Base-by-base conservation (phyloP, 2,888 invertebrate species). In the Fabriciana adippe region DNA sequence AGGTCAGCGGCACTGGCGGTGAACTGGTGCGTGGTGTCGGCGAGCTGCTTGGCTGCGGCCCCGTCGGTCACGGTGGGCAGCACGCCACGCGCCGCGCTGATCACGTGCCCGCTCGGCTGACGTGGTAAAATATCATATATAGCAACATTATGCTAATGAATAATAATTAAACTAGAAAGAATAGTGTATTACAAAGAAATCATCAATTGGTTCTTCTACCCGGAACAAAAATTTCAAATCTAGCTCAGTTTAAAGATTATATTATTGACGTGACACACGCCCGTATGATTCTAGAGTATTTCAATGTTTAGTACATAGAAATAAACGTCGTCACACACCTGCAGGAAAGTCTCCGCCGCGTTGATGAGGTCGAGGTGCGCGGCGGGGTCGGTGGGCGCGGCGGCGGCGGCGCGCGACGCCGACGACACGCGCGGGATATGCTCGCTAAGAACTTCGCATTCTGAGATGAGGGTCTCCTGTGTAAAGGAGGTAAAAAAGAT, bases 11-110 rank as follows among this genome's bases (percentile, higher is more conserved):
- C 89, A 71, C 94, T 94, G 45, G 94, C 86, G 31, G 94, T 94
- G 74, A 96, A 90, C 73, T 95, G 94, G 80, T 97, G 96, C 53
- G 96, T 94, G 57, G 94, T 94, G 76, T 94, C 94, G 61, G 94
- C 94, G 6, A 98, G 92, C 75, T 96, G 96, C 74, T 96, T 94
- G 5, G 96, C 95, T 0, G 96, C 94, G 0, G 96, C 93, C 70
- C 96, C 96, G 81, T 98, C 97, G 1, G 92, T 89, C 1, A 99
- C 95, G 0, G 97, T 97, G 0, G 98, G 98, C 68, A 98, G 93
- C 3, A 97, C 96, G 0, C 96, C 95, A 73, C 97, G 94, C 0
- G 97, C 95, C 0, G 97, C 95, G 41, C 72, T 70, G 41, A 73
- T 65, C 59, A 72, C 75, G 56, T 74, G 73, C 0, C 74, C 74